A percentile compares a stretch with the other conserved stretches of the same genome.
Conservation (phyloP, 2,797 vertebrate genomes). For the Carapus acus region DNA sequence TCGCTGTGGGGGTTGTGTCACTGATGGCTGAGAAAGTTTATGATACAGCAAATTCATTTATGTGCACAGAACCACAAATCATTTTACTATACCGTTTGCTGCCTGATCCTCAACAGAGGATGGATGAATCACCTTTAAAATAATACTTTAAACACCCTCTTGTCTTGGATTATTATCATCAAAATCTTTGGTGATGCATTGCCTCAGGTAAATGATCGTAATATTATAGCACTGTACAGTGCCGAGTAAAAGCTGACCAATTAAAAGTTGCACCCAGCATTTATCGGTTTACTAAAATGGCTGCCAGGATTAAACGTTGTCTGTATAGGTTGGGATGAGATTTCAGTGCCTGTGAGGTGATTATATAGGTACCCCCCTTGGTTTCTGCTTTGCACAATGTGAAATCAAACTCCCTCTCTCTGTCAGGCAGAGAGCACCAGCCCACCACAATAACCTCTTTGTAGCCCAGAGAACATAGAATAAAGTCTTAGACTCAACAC, state of each 20-base stretch:
- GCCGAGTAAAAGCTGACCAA: background rate
- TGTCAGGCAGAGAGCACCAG: slow-evolving; percentile 49
- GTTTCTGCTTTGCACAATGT: slow-evolving; percentile 64
- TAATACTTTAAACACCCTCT: too few relatives aligned
- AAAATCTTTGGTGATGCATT: too few relatives aligned
- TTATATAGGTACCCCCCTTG: slow-evolving; percentile 55
- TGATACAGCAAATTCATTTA: background rate
- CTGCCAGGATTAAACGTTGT: slow-evolving; percentile 41
- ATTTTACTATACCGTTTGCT: too few relatives aligned
- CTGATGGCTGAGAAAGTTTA: slow-evolving; percentile 8
- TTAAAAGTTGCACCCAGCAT: slow-evolving; percentile 26
- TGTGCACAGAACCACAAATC: too few relatives aligned
- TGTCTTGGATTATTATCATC: too few relatives aligned
- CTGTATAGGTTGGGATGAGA: slow-evolving; percentile 35
- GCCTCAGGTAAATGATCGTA: too few relatives aligned
- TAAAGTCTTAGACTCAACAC: slow-evolving; percentile 55
- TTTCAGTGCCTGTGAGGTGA: slow-evolving; percentile 36
- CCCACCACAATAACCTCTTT: slow-evolving; percentile 67
- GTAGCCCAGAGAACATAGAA: slow-evolving; percentile 60
- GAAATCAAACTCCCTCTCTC: slow-evolving; percentile 64
- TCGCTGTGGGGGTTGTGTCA: slow-evolving; percentile 38
- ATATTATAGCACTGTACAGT: background rate
- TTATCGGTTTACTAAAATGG: slow-evolving; percentile 50
- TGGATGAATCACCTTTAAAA: too few relatives aligned
- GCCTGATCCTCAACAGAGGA: too few relatives aligned